A percentile compares a stretch with the other conserved stretches of the same genome.
phyloP scores from a whole-genome alignment of 1,140 invertebrate species.

The Monochamus saltuarius region DNA sequence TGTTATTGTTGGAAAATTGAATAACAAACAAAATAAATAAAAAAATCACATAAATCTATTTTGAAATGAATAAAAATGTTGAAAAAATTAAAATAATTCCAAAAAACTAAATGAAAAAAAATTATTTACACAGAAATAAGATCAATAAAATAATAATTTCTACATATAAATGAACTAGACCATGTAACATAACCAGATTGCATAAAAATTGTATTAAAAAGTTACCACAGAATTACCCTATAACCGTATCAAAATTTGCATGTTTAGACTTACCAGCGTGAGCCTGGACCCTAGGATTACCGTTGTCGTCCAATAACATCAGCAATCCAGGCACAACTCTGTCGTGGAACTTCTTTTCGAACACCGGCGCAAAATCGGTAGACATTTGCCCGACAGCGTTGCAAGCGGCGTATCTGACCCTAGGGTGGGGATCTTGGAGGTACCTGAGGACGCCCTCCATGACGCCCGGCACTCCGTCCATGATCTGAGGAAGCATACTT shows the following conservation, averaged over 20 bases:
- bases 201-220: too few species aligned
- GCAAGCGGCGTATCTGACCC: slow-evolving; percentile 95
- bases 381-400: slow-evolving; percentile 99
- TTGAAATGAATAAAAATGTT: neutral
- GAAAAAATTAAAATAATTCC: neutral
- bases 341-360: slow-evolving; percentile 97
- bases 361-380: slow-evolving; percentile 94
- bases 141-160: too few species aligned
- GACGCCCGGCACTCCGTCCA: slow-evolving; percentile 86
- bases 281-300: slow-evolving; percentile 91
- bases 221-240: neutral
- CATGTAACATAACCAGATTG: neutral
- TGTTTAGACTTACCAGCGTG: slow-evolving; percentile 63
- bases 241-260: neutral
- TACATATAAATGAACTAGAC: neutral
- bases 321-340: slow-evolving; percentile 90
- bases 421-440: slow-evolving; percentile 68
- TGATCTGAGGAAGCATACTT: slow-evolving; percentile 83
- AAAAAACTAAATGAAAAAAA: too few species aligned
- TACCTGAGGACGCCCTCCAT: slow-evolving; percentile 58
- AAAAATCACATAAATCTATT: neutral
- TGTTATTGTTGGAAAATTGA: too few species aligned
- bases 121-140: too few species aligned
- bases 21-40: too few species aligned
- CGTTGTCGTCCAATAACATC: slow-evolving; percentile 86